Percentiles rank a stretch among this genome's conserved stretches.
Conservation (phyloP, 2,888 invertebrate species). For the Gnatocerus cornutus region DNA sequence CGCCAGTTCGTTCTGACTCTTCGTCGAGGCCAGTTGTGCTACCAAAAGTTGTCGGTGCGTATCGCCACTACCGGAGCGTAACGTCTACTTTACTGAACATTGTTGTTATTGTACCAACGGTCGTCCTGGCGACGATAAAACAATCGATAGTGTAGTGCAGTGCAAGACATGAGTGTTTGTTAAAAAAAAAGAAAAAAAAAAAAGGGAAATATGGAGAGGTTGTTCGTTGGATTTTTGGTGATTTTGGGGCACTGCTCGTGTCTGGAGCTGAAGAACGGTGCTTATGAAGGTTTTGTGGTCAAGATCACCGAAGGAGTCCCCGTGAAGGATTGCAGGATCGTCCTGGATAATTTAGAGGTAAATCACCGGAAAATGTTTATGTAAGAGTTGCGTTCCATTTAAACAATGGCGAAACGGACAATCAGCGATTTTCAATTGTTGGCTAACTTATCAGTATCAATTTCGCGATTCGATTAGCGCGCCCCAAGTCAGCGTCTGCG, state of each 20-base stretch:
- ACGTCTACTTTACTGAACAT: slow-evolving; percentile 35
- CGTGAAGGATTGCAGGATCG: slow-evolving; percentile 68
- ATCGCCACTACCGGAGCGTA: slow-evolving; percentile 39
- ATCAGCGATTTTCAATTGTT: background rate
- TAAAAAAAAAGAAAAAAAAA: slow-evolving; percentile 7
- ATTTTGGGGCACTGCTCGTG: slow-evolving; percentile 7
- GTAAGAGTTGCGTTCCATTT: slow-evolving; percentile 23
- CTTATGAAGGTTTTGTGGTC: slow-evolving; percentile 72
- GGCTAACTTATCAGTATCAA: background rate
- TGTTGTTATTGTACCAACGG: slow-evolving; percentile 35
- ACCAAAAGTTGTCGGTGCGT: slow-evolving; percentile 15
- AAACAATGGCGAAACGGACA: background rate
- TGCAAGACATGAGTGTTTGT: slow-evolving; percentile 36
- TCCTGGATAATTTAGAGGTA: slow-evolving; percentile 72
- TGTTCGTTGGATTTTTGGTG: slow-evolving; percentile 34
- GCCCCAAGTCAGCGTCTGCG: slow-evolving; percentile 9
- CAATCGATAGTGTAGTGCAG: slow-evolving; percentile 42
- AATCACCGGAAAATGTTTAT: slow-evolving; percentile 41
- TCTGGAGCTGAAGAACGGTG: slow-evolving; percentile 68
- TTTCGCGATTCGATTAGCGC: slow-evolving; percentile 2
- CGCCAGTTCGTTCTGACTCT: slow-evolving; percentile 28
- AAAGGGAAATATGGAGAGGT: slow-evolving; percentile 10
- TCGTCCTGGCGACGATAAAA: slow-evolving; percentile 27
- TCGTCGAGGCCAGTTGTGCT: slow-evolving; percentile 7
- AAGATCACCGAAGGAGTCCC: slow-evolving; percentile 70